Evolutionary conservation across 1,140 invertebrate genomes (phyloP).

Genomic region (Tetragonula clypearis): DNA sequence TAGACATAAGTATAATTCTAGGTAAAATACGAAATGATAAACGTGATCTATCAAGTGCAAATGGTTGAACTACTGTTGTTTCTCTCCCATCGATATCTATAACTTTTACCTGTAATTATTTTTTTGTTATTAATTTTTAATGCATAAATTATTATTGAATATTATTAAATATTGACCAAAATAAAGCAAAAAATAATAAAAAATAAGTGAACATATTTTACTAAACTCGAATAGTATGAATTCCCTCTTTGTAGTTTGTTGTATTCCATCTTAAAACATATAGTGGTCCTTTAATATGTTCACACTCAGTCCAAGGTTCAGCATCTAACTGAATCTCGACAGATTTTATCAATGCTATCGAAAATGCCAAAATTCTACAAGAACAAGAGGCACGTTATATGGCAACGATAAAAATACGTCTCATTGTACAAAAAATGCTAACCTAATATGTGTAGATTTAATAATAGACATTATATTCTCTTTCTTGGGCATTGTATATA

Average conservation of each 20-base stretch:
- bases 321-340: slow-evolving; percentile 87
- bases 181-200: background rate
- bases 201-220: slow-evolving; percentile 24
- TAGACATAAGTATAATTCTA: slow-evolving; percentile 88
- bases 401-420: slow-evolving; percentile 18
- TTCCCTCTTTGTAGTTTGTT: slow-evolving; percentile 83
- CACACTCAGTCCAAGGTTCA: slow-evolving; percentile 84
- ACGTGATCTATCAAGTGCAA: slow-evolving; percentile 89
- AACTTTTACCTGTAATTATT: slow-evolving; percentile 82
- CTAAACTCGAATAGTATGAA: slow-evolving; percentile 88
- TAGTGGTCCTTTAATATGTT: slow-evolving; percentile 85
- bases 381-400: background rate
- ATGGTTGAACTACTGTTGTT: slow-evolving; percentile 85
- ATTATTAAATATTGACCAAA: background rate
- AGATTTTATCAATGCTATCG: slow-evolving; percentile 83
- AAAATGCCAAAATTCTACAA: slow-evolving; percentile 88
- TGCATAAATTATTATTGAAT: background rate
- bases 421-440: slow-evolving; percentile 35
- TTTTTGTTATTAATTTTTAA: background rate
- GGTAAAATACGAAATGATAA: slow-evolving; percentile 86
- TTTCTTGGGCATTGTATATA: slow-evolving; percentile 87
- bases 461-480: slow-evolving; percentile 88
- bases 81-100: slow-evolving; percentile 84
- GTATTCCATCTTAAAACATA: slow-evolving; percentile 89
- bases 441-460: slow-evolving; percentile 91